Percentiles rank a stretch among this genome's conserved stretches.
Conservation (phyloP, 1,140 invertebrate species). For the Pollicipes pollicipes region DNA sequence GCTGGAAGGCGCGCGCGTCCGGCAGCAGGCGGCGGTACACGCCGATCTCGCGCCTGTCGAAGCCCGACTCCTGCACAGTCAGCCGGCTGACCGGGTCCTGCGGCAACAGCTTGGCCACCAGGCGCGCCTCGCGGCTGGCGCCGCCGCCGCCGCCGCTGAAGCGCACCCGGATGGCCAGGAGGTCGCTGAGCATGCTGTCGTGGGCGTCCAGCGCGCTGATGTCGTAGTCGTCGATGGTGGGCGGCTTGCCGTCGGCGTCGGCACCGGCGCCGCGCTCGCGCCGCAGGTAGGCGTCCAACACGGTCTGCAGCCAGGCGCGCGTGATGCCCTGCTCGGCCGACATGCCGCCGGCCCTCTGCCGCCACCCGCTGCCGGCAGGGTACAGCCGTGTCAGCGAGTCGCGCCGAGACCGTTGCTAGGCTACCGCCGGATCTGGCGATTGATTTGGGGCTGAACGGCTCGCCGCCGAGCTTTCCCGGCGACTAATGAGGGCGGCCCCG, state of each 20-base stretch:
- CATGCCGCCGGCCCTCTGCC: conserved; percentile 8
- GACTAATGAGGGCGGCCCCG: no score
- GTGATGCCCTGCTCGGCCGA: conserved; percentile 34
- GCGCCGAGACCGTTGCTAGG: no score
- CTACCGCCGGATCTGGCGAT: no score
- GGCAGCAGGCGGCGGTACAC: conserved; percentile 53
- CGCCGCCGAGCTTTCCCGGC: no score
- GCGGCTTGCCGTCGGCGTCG: conserved; percentile 26
- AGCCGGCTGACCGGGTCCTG: conserved; percentile 51
- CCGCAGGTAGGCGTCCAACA: conserved; percentile 31
- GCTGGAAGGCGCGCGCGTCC: conserved; percentile 37
- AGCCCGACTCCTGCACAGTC: conserved; percentile 59
- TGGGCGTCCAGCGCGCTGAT: conserved; percentile 17
- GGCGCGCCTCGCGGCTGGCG: conserved; percentile 25
- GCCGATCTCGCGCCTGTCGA: conserved; percentile 58
- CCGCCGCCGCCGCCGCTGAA: conserved; percentile 24
- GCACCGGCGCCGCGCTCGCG: conserved; percentile 25
- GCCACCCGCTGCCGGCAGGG: no score
- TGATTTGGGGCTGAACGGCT: no score
- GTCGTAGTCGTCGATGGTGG: conserved; percentile 30
- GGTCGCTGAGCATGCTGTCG: conserved; percentile 41
- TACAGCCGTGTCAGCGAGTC: no score
- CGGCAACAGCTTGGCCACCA: conserved; percentile 53
- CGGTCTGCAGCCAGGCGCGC: conserved; percentile 38
- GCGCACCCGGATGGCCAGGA: conserved; percentile 36